phyloP scores from a whole-genome alignment of 1,140 invertebrate genomes.

The Micrasema longulum region DNA sequence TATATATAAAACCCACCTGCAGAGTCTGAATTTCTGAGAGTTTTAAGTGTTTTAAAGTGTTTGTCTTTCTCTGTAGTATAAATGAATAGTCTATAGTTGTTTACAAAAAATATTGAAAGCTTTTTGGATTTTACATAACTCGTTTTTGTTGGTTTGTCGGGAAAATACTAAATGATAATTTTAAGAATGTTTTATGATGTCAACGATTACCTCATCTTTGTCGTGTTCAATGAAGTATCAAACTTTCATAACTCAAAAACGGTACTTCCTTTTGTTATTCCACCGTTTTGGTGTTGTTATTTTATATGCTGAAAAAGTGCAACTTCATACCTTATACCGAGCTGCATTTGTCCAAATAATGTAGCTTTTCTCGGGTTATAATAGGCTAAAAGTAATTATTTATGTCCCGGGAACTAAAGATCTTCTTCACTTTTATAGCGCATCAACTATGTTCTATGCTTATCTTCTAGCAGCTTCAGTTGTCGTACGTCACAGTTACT shows the following conservation, averaged over 20 bases:
- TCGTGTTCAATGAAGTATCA: constrained; percentile 47
- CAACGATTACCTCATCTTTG: constrained; percentile 51
- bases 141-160: neutral
- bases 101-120: constrained; percentile 12
- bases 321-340: too few species aligned
- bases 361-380: too few species aligned
- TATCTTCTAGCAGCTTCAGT: constrained; percentile 12
- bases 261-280: too few species aligned
- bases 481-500: constrained; percentile 12
- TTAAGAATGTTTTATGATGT: constrained; percentile 44
- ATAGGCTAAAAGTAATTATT: too few species aligned
- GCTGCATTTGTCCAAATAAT: too few species aligned
- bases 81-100: constrained; percentile 10
- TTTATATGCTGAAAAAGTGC: too few species aligned
- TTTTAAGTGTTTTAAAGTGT: constrained; percentile 4
- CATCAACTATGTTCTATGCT: too few species aligned
- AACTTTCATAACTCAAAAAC: constrained; percentile 1
- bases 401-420: too few species aligned
- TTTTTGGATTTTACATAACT: constrained; percentile 6
- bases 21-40: constrained; percentile 1
- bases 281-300: too few species aligned
- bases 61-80: neutral
- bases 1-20: too few species aligned
- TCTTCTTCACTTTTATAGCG: too few species aligned
- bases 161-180: constrained; percentile 12